phyloP scores from a whole-genome alignment of 2,113 vertebrate genomes.

The Podilymbus podiceps region DNA sequence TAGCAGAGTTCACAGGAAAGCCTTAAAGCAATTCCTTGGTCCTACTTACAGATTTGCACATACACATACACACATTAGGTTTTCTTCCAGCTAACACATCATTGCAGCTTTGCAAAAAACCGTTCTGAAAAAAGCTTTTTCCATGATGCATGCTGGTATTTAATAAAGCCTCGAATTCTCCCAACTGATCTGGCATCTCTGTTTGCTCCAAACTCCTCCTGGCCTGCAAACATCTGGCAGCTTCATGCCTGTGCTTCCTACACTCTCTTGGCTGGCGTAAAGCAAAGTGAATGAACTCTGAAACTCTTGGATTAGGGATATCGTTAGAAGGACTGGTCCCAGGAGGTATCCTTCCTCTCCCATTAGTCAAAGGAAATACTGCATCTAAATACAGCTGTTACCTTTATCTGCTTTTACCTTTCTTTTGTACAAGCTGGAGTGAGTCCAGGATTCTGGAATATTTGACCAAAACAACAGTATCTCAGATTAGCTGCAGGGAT shows the following conservation, averaged over 20 bases:
- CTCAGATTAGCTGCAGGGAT: slow-evolving; percentile 53
- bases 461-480: background rate
- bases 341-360: slow-evolving; percentile 1
- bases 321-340: background rate
- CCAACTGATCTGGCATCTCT: background rate
- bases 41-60: background rate
- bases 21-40: background rate
- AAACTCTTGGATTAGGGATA: background rate
- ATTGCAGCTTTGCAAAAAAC: background rate
- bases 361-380: background rate
- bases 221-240: background rate
- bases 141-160: background rate
- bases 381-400: slow-evolving; percentile 17
- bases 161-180: background rate
- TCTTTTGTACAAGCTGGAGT: background rate
- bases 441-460: background rate
- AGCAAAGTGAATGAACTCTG: background rate
- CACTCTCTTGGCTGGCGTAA: too few species aligned
- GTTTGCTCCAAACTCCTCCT: background rate
- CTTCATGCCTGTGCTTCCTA: too few species aligned
- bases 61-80: too few species aligned
- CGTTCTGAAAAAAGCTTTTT: background rate
- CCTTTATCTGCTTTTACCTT: background rate
- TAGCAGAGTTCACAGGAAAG: background rate
- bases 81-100: background rate